Evolutionary conservation across 2,797 vertebrate genomes (phyloP), one percentile per base, ranked within the genome.

Genomic region (Gobionotothen gibberifrons): DNA sequence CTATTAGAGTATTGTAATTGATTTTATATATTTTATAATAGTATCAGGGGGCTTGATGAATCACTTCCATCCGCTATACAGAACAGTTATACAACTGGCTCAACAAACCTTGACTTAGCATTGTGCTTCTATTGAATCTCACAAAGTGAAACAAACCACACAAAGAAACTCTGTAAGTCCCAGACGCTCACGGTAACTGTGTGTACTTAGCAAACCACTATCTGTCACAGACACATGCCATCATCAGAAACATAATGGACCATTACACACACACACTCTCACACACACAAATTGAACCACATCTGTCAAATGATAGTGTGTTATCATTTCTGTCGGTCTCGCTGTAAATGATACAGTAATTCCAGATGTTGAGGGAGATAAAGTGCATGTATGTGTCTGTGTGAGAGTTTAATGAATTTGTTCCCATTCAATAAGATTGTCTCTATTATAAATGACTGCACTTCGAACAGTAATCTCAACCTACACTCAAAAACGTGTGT

Each of bases 211-310:
- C 70, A 63, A 36, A 47, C 46, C 39, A 29, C 66, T 10, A 36
- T 67, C 12, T 17, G 49, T 68, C 75, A 73, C 36, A 73, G 51
- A 39, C 32, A 15, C 52, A 36, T 51, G 9, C 12, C 46, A 26
- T 52, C 43, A 65, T 64, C 49, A 60, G 22, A 36, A 36, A 9
- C 32, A 36, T 36, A 7, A 9, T 1, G 32, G 32, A 36, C 32
- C 32, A 36, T 7, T 36, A 36, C 32, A 32, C 58, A 51, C 32
- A 54, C 32, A 53, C 15, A 69, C 39, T 42, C 40, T 61, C 39
- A 57, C 26, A 22, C 32, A n/a, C 4, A 52, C 19, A 19, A 64
- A 54, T 49, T 42, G 3, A 59, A 48, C 10, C 8, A 26, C 26
- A 5, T 26, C 26, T 26, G 26, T 26, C 26, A 26, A 26, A 26